phyloP scores from a whole-genome alignment of 2,113 vertebrate genomes.

The Rhodinocichla rosea region DNA sequence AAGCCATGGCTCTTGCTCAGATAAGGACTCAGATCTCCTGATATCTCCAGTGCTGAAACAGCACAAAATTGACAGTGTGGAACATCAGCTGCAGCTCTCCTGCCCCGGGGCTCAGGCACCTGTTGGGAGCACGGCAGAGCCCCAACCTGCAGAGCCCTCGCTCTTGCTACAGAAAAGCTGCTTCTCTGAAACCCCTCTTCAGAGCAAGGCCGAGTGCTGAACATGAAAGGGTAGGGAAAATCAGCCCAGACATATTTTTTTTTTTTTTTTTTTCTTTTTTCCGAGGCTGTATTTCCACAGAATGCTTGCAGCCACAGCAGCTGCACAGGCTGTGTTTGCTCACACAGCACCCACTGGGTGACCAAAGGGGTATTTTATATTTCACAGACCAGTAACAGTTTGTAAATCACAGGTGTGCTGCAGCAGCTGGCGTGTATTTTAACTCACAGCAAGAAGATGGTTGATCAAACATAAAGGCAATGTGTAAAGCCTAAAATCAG shows the following conservation, averaged over 20 bases:
- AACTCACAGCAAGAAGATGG: not conserved
- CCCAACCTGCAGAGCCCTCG: not conserved
- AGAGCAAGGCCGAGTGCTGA: not conserved
- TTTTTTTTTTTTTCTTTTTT: too few relatives aligned
- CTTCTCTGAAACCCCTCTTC: not conserved
- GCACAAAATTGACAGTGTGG: accelerated
- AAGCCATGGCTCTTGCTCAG: not conserved
- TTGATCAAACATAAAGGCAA: not conserved
- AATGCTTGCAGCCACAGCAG: not conserved
- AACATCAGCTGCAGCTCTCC: not conserved
- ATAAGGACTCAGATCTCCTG: not conserved
- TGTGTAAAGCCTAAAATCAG: not conserved
- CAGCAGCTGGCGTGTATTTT: not conserved
- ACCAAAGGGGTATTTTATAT: not conserved
- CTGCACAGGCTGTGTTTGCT: not conserved
- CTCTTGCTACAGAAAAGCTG: not conserved
- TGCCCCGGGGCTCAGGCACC: not conserved
- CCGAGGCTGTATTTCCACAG: not conserved
- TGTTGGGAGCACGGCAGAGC: accelerated
- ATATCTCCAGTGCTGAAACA: not conserved
- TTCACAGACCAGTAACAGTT: not conserved
- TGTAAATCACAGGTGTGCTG: not conserved
- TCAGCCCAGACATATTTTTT: not conserved
- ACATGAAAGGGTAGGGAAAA: not conserved
- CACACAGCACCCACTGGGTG: not conserved